phyloP scores from a whole-genome alignment of 1,140 invertebrate species.

The Steinernema feltiae region DNA sequence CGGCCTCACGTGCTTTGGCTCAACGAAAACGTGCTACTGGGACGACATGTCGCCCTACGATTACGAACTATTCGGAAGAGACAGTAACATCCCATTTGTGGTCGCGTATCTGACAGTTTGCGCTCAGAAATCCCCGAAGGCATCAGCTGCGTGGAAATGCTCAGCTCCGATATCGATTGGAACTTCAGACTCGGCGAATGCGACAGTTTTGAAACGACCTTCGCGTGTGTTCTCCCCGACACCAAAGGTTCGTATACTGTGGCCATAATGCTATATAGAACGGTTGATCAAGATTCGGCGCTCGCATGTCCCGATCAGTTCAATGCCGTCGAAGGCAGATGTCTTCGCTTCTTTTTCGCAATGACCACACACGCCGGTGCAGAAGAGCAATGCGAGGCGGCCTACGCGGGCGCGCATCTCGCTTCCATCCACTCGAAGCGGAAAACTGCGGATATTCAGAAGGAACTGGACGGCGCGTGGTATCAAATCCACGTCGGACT shows the following conservation, averaged over 20 bases:
- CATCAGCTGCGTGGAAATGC: slow-evolving; percentile 8
- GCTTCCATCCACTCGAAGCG: not conserved
- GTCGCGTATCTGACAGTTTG: not conserved
- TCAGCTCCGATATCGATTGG: not conserved
- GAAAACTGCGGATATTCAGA: not conserved
- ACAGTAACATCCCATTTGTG: not conserved
- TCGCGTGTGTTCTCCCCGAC: not conserved
- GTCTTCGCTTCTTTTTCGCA: not conserved
- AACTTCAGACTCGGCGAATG: not conserved
- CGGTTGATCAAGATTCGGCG: not conserved
- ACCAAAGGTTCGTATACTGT: not conserved
- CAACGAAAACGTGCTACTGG: not conserved
- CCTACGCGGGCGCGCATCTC: not conserved
- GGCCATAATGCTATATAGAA: not conserved
- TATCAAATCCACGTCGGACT: not conserved
- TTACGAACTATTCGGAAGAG: not conserved
- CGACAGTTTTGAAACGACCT: not conserved
- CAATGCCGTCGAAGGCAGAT: not conserved
- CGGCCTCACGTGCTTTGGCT: not conserved
- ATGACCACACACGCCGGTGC: not conserved
- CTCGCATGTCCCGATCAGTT: not conserved
- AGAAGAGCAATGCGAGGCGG: not conserved
- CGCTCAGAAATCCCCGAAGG: not conserved
- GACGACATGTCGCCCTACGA: slow-evolving; percentile 6
- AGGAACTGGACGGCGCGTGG: not conserved